Percentiles rank a stretch among this genome's conserved stretches.
phyloP scores from a whole-genome alignment of 1,140 invertebrate genomes.

The Sarcophaga bullata region DNA sequence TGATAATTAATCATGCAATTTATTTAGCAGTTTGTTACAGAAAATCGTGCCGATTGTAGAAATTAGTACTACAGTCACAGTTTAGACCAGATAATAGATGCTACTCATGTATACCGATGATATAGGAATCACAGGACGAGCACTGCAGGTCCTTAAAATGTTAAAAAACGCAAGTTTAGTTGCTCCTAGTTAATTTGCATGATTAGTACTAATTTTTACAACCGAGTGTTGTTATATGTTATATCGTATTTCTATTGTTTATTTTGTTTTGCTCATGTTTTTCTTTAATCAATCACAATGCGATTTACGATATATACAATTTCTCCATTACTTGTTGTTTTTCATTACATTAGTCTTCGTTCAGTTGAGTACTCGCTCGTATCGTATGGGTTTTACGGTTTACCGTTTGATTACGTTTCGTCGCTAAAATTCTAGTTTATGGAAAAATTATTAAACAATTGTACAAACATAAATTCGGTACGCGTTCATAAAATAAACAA shows the following conservation, averaged over 20 bases:
- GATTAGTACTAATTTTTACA: neutral
- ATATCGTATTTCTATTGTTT: neutral
- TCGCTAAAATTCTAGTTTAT: conserved; percentile 8
- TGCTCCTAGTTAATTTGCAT: too few species aligned
- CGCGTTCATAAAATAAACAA: neutral
- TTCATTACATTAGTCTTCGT: conserved; percentile 32
- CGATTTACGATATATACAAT: neutral
- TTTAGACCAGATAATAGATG: too few species aligned
- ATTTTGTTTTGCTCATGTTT: neutral
- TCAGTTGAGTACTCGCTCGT: conserved; percentile 31
- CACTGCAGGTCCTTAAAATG: too few species aligned
- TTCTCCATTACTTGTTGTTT: neutral
- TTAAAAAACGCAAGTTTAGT: too few species aligned
- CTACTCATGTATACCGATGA: too few species aligned
- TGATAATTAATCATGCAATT: too few species aligned
- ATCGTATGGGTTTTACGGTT: neutral
- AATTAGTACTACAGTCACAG: too few species aligned
- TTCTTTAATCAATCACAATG: conserved; percentile 1
- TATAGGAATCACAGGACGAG: too few species aligned
- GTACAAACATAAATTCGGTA: neutral
- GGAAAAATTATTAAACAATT: neutral
- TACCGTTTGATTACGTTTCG: neutral
- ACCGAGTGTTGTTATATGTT: neutral
- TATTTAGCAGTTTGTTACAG: too few species aligned
- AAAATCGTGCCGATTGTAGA: too few species aligned